phyloP scores from a whole-genome alignment of 2,797 vertebrate genomes.

The Scomberomorus guttatus region DNA sequence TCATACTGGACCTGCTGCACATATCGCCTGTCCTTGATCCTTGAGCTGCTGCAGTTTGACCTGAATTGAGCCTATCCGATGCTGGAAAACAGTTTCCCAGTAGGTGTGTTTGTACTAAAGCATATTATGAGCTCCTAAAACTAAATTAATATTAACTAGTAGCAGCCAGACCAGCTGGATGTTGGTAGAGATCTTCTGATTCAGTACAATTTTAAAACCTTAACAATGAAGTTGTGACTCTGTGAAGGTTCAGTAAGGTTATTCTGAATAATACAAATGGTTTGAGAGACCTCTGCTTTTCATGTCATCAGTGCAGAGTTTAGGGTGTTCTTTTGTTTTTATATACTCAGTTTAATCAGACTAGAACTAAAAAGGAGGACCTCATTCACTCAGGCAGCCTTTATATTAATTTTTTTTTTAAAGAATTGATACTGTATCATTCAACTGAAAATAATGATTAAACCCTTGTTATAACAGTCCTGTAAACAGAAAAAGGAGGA shows the following conservation, averaged over 20 bases:
- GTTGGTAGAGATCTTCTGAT: neutral
- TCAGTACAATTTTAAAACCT: neutral
- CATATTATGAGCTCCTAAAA: neutral
- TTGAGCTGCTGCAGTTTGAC: conserved; percentile 89
- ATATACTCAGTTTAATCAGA: neutral
- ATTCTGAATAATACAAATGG: neutral
- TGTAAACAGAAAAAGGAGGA: too few relatives aligned
- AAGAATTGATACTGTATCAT: too few relatives aligned
- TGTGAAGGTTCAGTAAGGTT: neutral
- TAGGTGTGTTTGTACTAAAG: neutral
- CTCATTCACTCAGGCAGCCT: too few relatives aligned
- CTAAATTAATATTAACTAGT: neutral
- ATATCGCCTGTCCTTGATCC: conserved; percentile 86
- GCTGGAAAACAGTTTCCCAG: neutral
- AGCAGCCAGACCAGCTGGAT: neutral
- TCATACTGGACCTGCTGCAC: conserved; percentile 91
- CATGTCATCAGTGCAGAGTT: too few relatives aligned
- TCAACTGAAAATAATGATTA: neutral
- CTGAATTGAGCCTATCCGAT: conserved; percentile 67
- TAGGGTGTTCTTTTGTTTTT: too few relatives aligned
- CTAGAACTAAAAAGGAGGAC: neutral
- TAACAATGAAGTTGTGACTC: neutral
- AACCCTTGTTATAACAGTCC: neutral
- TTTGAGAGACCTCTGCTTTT: neutral
- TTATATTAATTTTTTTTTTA: too few relatives aligned